A percentile compares a stretch with the other conserved stretches of the same genome.
Evolutionary conservation across 2,888 invertebrate genomes (phyloP).

Genomic region (Orthosia gracilis): DNA sequence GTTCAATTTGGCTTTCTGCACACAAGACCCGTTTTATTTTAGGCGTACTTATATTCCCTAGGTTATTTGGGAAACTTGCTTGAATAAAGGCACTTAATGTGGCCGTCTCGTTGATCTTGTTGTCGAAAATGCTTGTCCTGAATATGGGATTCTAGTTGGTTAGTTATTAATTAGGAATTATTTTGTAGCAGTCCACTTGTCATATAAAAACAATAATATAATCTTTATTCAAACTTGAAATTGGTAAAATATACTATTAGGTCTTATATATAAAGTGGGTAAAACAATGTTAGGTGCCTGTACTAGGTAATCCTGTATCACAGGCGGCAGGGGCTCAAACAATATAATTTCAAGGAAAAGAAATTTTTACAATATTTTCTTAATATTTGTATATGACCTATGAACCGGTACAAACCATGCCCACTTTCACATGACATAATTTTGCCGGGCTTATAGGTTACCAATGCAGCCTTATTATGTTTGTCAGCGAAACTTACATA

Average conservation of each 20-base stretch:
- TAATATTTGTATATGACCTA: no score
- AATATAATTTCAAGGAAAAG: no score
- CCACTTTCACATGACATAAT: neutral
- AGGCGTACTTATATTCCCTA: conserved; percentile 15
- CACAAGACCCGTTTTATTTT: conserved; percentile 23
- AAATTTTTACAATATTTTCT: no score
- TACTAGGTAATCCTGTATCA: no score
- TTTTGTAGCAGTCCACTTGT: neutral
- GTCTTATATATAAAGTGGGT: no score
- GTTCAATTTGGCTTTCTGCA: conserved; percentile 35
- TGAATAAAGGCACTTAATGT: neutral
- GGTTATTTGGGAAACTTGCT: neutral
- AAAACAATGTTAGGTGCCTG: no score
- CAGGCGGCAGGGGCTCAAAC: no score
- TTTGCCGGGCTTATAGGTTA: neutral
- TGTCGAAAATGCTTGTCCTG: no score
- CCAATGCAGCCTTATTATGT: neutral
- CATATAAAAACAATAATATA: no score
- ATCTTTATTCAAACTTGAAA: no score
- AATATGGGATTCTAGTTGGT: no score
- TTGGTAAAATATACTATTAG: no score
- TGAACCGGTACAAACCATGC: neutral
- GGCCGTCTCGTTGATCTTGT: neutral
- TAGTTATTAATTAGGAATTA: fast-evolving
- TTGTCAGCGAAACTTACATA: neutral